These are phyloP conservation scores for Thaumetopoea pityocampa DNA, from an alignment of 1,140 invertebrate species.

Conservation along the genomic window DNA sequence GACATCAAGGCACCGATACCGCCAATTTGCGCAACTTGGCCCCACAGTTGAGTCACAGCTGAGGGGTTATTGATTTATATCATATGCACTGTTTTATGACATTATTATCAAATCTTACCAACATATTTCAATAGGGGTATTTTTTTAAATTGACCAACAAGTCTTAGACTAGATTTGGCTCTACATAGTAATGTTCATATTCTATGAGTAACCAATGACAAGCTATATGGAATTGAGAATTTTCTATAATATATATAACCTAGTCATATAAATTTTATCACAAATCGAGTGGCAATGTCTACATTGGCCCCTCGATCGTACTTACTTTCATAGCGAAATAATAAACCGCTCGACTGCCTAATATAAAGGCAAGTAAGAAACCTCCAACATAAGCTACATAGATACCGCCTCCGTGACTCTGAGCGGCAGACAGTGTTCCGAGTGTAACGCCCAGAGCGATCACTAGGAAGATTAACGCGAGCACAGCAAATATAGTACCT, in stretches of 20 bases:
- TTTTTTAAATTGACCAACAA: no score
- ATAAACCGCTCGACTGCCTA: conserved; percentile 88
- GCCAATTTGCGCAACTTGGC: no score
- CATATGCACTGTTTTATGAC: no score
- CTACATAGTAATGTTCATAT: conserved; percentile 14
- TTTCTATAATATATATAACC: conserved; percentile 43
- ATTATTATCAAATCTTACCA: no score
- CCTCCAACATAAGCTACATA: conserved; percentile 90
- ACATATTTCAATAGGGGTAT: no score
- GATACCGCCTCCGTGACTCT: conserved; percentile 84
- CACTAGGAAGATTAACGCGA: conserved; percentile 83
- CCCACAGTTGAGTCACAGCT: no score
- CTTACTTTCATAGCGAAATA: conserved; percentile 94
- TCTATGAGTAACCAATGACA: conserved; percentile 29
- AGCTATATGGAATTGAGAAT: conserved; percentile 62
- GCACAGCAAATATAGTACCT: conserved; percentile 87
- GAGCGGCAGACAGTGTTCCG: conserved; percentile 74
- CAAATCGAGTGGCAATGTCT: conserved; percentile 33
- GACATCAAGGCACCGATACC: no score
- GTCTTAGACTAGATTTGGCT: conserved; percentile 15
- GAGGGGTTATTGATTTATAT: no score
- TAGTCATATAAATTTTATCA: conserved; percentile 60
- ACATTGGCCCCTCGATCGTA: conserved; percentile 89
- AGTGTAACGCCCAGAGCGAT: conserved; percentile 89
- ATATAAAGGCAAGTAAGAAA: conserved; percentile 84